Evolutionary conservation across 2,113 vertebrate species (phyloP).

Genomic region (Cromileptes altivelis): DNA sequence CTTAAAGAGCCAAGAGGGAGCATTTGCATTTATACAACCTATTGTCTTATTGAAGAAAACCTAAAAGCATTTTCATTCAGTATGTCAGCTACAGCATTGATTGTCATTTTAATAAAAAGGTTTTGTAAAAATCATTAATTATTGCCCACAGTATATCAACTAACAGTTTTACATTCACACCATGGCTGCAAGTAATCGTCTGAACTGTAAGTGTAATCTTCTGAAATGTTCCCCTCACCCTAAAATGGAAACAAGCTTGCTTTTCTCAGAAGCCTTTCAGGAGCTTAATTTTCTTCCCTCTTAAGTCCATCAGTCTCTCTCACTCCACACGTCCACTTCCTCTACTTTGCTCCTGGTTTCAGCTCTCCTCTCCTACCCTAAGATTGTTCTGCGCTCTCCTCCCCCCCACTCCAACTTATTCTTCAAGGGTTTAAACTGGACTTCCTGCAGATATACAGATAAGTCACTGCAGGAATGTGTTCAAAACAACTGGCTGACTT

Average conservation of each 20-base stretch:
- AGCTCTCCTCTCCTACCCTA: background rate
- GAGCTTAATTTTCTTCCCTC: conserved; percentile 11
- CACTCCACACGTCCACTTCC: background rate
- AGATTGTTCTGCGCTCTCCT: background rate
- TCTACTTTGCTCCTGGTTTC: background rate
- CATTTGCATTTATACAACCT: conserved; percentile 30
- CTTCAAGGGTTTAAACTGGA: background rate
- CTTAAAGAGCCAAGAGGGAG: conserved; percentile 36
- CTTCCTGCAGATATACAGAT: background rate
- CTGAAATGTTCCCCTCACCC: background rate
- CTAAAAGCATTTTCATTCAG: background rate
- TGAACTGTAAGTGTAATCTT: conserved; percentile 36
- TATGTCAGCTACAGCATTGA: background rate
- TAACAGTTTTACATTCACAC: conserved; percentile 7
- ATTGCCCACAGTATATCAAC: background rate
- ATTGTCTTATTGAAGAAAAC: conserved; percentile 7
- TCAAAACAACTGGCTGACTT: conserved; percentile 1
- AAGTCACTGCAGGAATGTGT: background rate
- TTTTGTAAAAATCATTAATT: conserved; percentile 3
- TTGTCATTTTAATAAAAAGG: background rate
- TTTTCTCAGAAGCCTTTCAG: conserved; percentile 30
- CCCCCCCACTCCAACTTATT: background rate
- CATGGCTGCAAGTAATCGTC: conserved; percentile 20
- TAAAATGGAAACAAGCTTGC: conserved; percentile 17
- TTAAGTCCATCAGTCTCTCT: conserved; percentile 17